A percentile compares a stretch with the other conserved stretches of the same genome.
phyloP scores from a whole-genome alignment of 1,140 invertebrate genomes.

The Lucilia sericata region DNA sequence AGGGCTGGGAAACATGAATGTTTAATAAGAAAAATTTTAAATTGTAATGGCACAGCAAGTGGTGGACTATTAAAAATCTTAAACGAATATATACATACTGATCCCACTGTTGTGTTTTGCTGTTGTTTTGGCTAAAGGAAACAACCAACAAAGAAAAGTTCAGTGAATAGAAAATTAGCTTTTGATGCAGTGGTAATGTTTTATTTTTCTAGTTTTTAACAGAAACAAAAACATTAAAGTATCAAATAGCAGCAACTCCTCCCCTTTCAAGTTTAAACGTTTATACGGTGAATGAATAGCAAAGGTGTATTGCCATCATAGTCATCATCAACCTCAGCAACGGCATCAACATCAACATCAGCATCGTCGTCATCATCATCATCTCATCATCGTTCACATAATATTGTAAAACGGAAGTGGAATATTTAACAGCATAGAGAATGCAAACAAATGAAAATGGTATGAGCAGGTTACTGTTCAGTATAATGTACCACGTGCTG shows the following conservation, averaged over 20 bases:
- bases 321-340: not conserved
- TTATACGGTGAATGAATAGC: not conserved
- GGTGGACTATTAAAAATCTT: not conserved
- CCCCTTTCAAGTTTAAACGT: not conserved
- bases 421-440: slow-evolving; percentile 17
- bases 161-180: not conserved
- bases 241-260: not conserved
- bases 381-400: not conserved
- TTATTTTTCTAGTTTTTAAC: not conserved
- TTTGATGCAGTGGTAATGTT: not conserved
- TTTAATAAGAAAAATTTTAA: not conserved
- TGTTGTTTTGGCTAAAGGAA: not conserved
- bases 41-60: slow-evolving; percentile 12
- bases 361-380: not conserved
- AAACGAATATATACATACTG: not conserved
- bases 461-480: not conserved
- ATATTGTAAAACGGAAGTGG: slow-evolving; percentile 22
- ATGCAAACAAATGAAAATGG: slow-evolving; percentile 8
- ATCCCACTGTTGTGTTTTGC: no score
- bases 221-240: not conserved
- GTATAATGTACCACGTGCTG: slow-evolving; percentile 14
- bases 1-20: not conserved
- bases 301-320: not conserved
- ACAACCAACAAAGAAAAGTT: not conserved
- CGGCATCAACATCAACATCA: not conserved